Evolutionary conservation across 2,797 vertebrate genomes (phyloP).

Genomic region (Catharus ustulatus): DNA sequence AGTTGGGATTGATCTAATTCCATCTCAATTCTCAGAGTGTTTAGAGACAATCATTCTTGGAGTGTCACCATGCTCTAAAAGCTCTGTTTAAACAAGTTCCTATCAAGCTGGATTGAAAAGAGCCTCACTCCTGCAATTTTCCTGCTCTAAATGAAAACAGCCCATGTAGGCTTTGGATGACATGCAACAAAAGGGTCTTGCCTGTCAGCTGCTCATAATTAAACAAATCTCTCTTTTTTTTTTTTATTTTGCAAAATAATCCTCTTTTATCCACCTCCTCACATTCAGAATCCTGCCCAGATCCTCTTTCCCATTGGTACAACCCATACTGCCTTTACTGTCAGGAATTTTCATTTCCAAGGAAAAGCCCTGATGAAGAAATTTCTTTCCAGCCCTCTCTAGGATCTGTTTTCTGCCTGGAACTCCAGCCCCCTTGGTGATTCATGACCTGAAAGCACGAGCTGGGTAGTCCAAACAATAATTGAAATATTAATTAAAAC

Average conservation of each 20-base stretch:
- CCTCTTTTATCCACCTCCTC: not conserved
- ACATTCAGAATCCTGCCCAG: not conserved
- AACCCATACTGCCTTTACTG: not conserved
- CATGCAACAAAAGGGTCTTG: not conserved
- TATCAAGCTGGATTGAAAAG: not conserved
- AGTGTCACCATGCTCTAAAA: not conserved
- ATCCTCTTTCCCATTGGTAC: not conserved
- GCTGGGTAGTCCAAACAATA: not conserved
- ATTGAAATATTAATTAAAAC: not conserved
- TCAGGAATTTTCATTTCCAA: not conserved
- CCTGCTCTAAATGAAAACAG: not conserved
- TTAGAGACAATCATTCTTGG: accelerated
- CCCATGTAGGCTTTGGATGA: not conserved
- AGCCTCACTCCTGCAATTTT: not conserved
- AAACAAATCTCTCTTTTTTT: not conserved
- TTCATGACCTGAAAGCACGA: not conserved
- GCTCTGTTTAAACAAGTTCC: not conserved
- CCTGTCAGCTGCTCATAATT: not conserved
- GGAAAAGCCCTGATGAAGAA: not conserved
- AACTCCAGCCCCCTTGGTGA: not conserved
- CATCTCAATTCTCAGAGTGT: not conserved
- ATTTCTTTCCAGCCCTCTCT: not conserved
- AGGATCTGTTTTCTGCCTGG: not conserved
- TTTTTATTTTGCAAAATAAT: not conserved
- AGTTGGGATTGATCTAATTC: not conserved